Base-by-base conservation (phyloP, 1,140 invertebrate genomes). In the Ooceraea biroi region DNA sequence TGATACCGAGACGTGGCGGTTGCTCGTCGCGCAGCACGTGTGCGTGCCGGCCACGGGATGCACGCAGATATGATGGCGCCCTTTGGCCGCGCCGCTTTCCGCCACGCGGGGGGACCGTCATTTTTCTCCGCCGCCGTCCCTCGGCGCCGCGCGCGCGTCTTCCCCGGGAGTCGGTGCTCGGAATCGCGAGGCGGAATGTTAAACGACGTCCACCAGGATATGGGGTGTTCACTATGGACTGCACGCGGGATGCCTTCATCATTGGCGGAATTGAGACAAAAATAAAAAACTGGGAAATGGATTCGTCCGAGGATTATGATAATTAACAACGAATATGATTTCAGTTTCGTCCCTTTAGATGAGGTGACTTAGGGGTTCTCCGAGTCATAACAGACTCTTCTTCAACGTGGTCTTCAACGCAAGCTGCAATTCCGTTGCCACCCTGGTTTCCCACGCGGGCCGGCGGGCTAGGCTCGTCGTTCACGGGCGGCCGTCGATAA, bases 401-500 rank as follows among this genome's bases (percentile, higher is more conserved):
- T n/a, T n/a, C n/a, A n/a, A n/a, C n/a, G n/a, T n/a, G n/a, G n/a
- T n/a, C n/a, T n/a, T n/a, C n/a, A n/a, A n/a, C n/a, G n/a, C n/a
- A n/a, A n/a, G n/a, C n/a, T n/a, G n/a, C n/a, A n/a, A n/a, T n/a
- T n/a, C n/a, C n/a, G n/a, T 17, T 14, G 50, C 19, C 52, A 19
- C 52, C 8, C 52, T 0, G 36, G 11, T 36, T 82, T 85, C 77
- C 77, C 83, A 84, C 83, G 76, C 55, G 74, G 36, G 74, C 60
- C 57, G 74, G 60, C 5, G 57, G 27, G 41, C 46, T 44, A 68
- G 22, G 58, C 72, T 73, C 41, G 55, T 63, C 52, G 69, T 55
- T 73, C 76, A 63, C 72, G 58, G 22, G n/a, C 68, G 85, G 55
- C 50, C 78, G 87, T 93, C 87, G 91, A 90, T 93, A 90, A 89